Base-by-base conservation (phyloP, 2,113 vertebrate genomes). In the Piprites chloris region DNA sequence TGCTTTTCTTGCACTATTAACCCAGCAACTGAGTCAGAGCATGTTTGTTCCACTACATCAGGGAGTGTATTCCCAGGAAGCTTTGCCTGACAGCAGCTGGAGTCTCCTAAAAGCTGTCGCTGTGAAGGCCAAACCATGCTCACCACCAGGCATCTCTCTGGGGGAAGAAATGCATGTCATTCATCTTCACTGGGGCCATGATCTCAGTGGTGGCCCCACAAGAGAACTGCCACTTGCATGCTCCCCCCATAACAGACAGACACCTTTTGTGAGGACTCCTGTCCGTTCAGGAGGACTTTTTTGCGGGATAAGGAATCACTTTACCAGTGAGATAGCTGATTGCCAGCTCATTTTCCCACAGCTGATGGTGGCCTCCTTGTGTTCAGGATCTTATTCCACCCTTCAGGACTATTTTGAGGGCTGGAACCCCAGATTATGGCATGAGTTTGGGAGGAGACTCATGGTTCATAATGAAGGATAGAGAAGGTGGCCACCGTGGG, bases 21-120 rank as follows among this genome's bases (percentile, higher is more conserved):
- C 37, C 49, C 9, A 16, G 80, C 52, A 75, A 66, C 84, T 91
- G 84, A 69, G 69, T 85, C 80, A 91, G 56, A 92, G 61, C 24
- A 4, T 52, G 16, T 82, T 94, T 91, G 55, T 84, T 94, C 73
- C 39, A 23, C 21, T 81, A 5, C 76, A 49, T 82, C 87, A 73
- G 62, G 63, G 66, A 85, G 15, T 49, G 32, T n/a, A 85, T 71
- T 92, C 81, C 83, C 89, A 89, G 89, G 47, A 89, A 56, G 37
- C 59, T 78, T 86, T 61, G 65, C 14, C 52, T 75, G 52, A 41
- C 22, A n/a, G 80, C 52, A 56, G 44, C 69, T 95, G 80, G 26
- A 92, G 27, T 80, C 56, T 90, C 47, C 65, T 72, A 35, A 14
- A 56, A 35, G 52, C 59, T 84, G 65, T 74, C 6, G 1, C 41